phyloP scores from a whole-genome alignment of 2,797 vertebrate species.

The Scleropages formosus region DNA sequence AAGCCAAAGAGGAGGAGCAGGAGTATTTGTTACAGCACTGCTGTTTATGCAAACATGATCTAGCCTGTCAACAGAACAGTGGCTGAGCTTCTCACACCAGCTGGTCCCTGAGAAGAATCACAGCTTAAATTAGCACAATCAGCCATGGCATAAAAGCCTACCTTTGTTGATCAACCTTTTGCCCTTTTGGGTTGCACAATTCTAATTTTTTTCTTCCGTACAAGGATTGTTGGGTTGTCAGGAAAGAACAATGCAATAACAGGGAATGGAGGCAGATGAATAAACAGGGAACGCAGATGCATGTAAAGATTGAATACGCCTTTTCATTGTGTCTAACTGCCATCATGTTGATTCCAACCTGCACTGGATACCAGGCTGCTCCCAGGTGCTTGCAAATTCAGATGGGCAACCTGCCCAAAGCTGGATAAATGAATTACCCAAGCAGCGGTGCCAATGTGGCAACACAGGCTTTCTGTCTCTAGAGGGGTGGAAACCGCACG shows the following conservation, averaged over 20 bases:
- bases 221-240: constrained; percentile 23
- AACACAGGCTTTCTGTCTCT: constrained; percentile 1
- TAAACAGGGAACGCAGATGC: constrained; percentile 11
- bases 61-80: constrained; percentile 35
- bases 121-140: constrained; percentile 55
- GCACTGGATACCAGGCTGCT: constrained; percentile 11
- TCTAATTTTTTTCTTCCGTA: not conserved
- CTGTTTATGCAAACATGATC: constrained; percentile 57
- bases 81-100: constrained; percentile 45
- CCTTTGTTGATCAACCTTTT: constrained; percentile 42
- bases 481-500: constrained; percentile 1
- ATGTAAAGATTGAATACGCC: constrained; percentile 6
- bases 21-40: constrained; percentile 56
- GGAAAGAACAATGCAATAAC: not conserved
- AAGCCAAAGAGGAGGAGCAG: constrained; percentile 55
- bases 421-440: constrained; percentile 26
- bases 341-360: constrained; percentile 16
- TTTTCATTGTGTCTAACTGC: constrained; percentile 15
- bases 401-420: constrained; percentile 25
- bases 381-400: constrained; percentile 27
- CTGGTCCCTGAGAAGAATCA: constrained; percentile 53
- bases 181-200: not conserved
- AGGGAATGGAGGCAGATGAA: not conserved
- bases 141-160: constrained; percentile 52
- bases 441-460: constrained; percentile 16